These are phyloP conservation scores for Tachysurus vachellii DNA, from an alignment of 2,113 vertebrate genomes.

Conservation along the genomic window DNA sequence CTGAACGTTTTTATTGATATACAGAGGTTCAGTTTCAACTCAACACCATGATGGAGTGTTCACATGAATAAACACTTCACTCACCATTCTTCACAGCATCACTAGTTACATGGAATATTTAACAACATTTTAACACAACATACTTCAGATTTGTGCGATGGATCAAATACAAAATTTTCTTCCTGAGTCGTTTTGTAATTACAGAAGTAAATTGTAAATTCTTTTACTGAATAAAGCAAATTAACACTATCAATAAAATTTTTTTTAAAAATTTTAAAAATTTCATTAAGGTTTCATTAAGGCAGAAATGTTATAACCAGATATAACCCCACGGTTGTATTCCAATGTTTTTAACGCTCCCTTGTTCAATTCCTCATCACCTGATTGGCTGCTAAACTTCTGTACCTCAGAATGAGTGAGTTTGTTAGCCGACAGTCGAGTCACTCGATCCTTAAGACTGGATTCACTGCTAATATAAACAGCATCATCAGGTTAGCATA, in stretches of 20 bases:
- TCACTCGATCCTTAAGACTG: not conserved
- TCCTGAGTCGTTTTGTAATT: not conserved
- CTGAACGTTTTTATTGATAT: not conserved
- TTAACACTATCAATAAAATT: not conserved
- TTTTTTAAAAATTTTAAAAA: no score
- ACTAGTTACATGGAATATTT: not conserved
- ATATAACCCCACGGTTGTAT: not conserved
- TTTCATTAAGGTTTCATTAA: no score
- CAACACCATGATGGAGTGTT: no score
- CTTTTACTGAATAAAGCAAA: no score
- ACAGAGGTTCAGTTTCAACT: not conserved
- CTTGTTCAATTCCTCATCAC: not conserved
- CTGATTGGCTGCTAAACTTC: not conserved
- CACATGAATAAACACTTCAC: no score
- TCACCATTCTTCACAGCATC: no score
- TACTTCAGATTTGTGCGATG: not conserved
- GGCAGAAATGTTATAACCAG: not conserved
- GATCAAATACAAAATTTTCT: not conserved
- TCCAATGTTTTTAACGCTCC: not conserved
- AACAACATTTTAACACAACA: not conserved
- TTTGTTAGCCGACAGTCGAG: not conserved
- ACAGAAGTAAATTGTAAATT: not conserved
- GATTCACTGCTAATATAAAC: not conserved
- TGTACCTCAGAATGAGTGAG: not conserved
- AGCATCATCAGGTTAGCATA: not conserved